Conservation (phyloP, 2,888 invertebrate species). For the Glaucopsyche alexis region DNA sequence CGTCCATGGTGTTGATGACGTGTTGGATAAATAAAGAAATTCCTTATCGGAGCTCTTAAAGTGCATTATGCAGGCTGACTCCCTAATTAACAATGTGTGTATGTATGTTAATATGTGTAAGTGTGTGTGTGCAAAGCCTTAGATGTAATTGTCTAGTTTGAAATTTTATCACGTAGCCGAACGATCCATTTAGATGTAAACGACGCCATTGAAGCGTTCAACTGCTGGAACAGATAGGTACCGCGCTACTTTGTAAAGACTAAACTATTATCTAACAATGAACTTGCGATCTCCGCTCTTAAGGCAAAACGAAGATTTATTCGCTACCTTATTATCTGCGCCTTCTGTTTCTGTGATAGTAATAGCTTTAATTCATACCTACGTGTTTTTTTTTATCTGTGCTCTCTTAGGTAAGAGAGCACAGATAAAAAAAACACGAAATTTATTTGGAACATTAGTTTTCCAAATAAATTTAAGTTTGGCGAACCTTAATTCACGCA, state of each 20-base stretch:
- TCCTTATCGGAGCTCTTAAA: not conserved
- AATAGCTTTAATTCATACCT: not conserved
- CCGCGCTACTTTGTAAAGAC: conserved; percentile 17
- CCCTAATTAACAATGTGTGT: not conserved
- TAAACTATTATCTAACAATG: conserved; percentile 26
- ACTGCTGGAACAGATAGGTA: conserved; percentile 24
- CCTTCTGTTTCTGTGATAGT: not conserved
- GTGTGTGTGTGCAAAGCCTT: not conserved
- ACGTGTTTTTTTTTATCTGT: not conserved
- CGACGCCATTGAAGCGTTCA: conserved; percentile 26
- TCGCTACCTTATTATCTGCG: not conserved
- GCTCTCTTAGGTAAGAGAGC: not conserved
- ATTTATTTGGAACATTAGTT: no score
- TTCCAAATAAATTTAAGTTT: not conserved
- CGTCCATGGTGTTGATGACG: no score
- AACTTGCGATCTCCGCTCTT: conserved; percentile 17
- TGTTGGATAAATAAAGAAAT: no score
- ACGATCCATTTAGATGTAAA: conserved; percentile 28
- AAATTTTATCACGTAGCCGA: conserved; percentile 22
- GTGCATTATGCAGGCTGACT: conserved; percentile 3
- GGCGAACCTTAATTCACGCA: not conserved
- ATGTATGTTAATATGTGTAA: no score
- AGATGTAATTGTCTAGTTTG: conserved; percentile 7
- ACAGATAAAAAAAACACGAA: no score
- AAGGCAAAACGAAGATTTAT: conserved; percentile 13